Evolutionary conservation across 2,888 invertebrate genomes (phyloP).

Genomic region (Trissoscelio sp.): DNA sequence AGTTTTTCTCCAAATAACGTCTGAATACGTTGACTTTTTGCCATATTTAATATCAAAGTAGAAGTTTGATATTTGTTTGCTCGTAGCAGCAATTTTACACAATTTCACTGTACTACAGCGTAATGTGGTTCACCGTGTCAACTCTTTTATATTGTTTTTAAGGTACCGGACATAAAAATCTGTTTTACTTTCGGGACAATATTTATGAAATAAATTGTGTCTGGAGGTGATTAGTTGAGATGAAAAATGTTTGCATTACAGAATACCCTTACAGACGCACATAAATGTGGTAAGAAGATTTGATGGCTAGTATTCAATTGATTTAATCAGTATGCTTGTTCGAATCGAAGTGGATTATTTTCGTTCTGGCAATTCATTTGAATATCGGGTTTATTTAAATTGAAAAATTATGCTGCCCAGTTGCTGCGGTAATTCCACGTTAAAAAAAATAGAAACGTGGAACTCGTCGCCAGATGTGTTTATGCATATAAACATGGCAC

Average conservation of each 20-base stretch:
- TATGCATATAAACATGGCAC: constrained; percentile 47
- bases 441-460: constrained; percentile 28
- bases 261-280: constrained; percentile 9
- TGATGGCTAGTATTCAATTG: constrained; percentile 45
- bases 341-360: constrained; percentile 59
- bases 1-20: neutral
- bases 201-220: constrained; percentile 21
- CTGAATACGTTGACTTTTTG: constrained; percentile 23
- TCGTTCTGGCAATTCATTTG: constrained; percentile 55
- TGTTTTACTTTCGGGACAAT: constrained; percentile 20
- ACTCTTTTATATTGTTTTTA: constrained; percentile 5
- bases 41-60: constrained; percentile 23
- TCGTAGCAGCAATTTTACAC: constrained; percentile 1
- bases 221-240: constrained; percentile 5
- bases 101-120: neutral
- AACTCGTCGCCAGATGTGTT: constrained; percentile 52
- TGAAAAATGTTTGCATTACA: constrained; percentile 24
- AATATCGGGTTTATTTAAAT: constrained; percentile 67
- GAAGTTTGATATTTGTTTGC: constrained; percentile 11
- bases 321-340: constrained; percentile 62
- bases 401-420: constrained; percentile 65
- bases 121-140: neutral
- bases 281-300: constrained; percentile 38
- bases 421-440: constrained; percentile 38
- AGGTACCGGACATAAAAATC: neutral